These are phyloP conservation scores for Leuciscus idus DNA, from an alignment of 2,113 vertebrate species.

Conservation along the genomic window DNA sequence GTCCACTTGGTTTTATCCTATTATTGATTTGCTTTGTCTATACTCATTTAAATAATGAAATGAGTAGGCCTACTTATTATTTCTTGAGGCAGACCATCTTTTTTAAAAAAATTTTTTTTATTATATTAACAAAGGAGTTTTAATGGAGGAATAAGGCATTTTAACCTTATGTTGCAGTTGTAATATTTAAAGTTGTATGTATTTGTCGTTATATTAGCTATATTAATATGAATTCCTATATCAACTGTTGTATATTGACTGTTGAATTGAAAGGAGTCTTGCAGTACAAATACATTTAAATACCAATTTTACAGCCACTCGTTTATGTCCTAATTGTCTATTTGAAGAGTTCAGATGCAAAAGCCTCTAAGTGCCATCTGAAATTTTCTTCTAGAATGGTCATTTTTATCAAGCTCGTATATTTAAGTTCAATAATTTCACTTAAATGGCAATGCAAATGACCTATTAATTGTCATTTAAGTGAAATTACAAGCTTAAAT, in stretches of 20 bases:
- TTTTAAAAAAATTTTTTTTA: too few species aligned
- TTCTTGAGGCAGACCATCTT: not conserved
- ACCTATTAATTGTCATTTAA: too few species aligned
- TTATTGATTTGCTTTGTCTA: not conserved
- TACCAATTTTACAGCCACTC: not conserved
- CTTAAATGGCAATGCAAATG: too few species aligned
- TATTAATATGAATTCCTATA: too few species aligned
- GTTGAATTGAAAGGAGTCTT: not conserved
- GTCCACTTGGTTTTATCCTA: not conserved
- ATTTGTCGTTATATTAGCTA: not conserved
- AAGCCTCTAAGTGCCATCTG: too few species aligned
- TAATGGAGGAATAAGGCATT: not conserved
- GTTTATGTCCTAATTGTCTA: not conserved
- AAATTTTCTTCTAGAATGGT: too few species aligned
- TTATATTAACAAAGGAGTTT: not conserved
- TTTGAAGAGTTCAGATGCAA: too few species aligned
- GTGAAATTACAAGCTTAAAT: too few species aligned
- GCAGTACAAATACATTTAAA: not conserved
- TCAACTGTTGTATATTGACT: not conserved
- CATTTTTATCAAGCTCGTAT: too few species aligned
- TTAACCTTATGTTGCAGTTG: not conserved
- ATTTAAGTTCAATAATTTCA: too few species aligned
- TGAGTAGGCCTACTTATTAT: not conserved
- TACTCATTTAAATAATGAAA: not conserved
- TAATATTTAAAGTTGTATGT: not conserved